Evolutionary conservation across 2,113 vertebrate genomes (phyloP).

Genomic region (Neolamprologus toae): DNA sequence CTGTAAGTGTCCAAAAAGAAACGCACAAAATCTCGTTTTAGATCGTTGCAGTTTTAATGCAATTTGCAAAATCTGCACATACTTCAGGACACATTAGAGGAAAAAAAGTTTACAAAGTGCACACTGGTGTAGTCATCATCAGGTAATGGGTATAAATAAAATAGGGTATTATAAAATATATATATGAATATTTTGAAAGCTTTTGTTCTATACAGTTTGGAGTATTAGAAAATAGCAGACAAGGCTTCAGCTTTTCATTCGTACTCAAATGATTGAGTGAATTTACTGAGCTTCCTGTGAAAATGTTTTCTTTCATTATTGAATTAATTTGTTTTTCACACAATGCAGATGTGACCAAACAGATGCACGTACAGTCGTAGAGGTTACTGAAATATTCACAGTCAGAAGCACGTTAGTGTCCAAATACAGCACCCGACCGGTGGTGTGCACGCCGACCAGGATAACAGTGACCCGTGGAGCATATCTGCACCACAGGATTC

Average conservation of each 20-base stretch:
- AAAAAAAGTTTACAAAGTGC: not conserved
- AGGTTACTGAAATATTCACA: conserved; percentile 43
- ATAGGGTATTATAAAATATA: conserved; percentile 37
- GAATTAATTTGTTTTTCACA: not conserved
- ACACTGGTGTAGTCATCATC: not conserved
- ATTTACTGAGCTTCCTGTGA: not conserved
- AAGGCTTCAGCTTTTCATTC: not conserved
- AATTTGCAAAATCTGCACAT: conserved; percentile 21
- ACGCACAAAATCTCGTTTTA: not conserved
- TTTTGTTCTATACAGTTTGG: conserved; percentile 23
- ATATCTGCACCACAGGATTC: not conserved
- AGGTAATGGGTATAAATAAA: conserved; percentile 36
- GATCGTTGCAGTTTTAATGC: conserved; percentile 36
- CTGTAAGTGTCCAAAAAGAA: not conserved
- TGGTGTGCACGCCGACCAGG: not conserved
- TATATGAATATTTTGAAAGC: conserved; percentile 29
- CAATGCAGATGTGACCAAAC: not conserved
- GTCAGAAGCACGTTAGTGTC: conserved; percentile 26
- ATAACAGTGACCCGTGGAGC: not conserved
- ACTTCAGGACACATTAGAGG: conserved; percentile 26
- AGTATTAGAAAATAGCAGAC: conserved; percentile 24
- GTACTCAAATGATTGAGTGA: not conserved
- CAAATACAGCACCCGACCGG: conserved; percentile 17
- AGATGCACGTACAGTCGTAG: not conserved
- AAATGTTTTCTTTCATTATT: not conserved